phyloP scores from a whole-genome alignment of 2,888 invertebrate species.

The Torymus tubicola region DNA sequence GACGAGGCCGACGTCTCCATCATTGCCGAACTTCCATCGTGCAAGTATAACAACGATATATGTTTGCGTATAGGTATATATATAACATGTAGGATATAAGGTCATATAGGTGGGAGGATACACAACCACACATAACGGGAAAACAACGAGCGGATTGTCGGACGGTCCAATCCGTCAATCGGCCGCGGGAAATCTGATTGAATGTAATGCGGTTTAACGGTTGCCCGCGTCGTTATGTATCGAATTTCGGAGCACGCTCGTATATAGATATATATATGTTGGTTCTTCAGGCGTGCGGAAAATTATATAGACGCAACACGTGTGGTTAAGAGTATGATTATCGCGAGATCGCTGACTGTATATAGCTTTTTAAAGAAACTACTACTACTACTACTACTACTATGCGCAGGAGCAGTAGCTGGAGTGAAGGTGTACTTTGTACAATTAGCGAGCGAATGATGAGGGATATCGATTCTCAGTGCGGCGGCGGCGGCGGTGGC shows the following conservation, averaged over 20 bases:
- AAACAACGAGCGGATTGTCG: not conserved
- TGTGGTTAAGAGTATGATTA: too few species aligned
- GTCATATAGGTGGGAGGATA: not conserved
- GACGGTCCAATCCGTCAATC: conserved; percentile 39
- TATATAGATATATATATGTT: too few species aligned
- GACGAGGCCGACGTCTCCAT: not conserved
- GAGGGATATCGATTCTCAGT: not conserved
- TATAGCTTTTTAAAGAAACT: too few species aligned
- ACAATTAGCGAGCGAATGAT: not conserved
- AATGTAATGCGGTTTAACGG: conserved; percentile 38
- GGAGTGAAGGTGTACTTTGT: not conserved
- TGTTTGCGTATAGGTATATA: too few species aligned
- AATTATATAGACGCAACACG: too few species aligned
- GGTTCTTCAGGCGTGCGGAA: too few species aligned
- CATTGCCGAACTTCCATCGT: not conserved
- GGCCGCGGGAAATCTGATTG: conserved; percentile 41
- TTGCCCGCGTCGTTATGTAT: conserved; percentile 1
- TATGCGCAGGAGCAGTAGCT: not conserved
- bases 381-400: too few species aligned
- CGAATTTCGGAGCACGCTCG: conserved; percentile 25
- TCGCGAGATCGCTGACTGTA: too few species aligned
- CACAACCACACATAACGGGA: not conserved
- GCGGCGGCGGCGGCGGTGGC: too few species aligned
- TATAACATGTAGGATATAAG: too few species aligned
- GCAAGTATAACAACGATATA: too few species aligned